These are phyloP conservation scores for Acronicta alni DNA, from an alignment of 2,888 invertebrate species.

Conservation along the genomic window DNA sequence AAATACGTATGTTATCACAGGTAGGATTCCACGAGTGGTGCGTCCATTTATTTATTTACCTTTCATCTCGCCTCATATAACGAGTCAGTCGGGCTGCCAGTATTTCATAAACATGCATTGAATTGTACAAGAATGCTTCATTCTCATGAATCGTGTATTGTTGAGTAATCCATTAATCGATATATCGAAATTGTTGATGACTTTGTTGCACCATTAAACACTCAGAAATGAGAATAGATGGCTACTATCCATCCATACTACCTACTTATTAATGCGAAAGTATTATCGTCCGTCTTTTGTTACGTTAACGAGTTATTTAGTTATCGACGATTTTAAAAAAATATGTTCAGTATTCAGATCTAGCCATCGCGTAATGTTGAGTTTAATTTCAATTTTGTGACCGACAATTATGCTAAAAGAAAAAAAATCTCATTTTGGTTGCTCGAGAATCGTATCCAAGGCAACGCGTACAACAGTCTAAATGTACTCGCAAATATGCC, in stretches of 20 bases:
- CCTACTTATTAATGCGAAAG: too few relatives aligned
- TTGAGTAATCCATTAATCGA: slow-evolving; percentile 1
- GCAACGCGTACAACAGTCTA: neutral
- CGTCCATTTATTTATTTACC: slow-evolving; percentile 29
- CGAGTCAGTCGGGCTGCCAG: slow-evolving; percentile 13
- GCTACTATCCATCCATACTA: too few relatives aligned
- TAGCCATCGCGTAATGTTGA: too few relatives aligned
- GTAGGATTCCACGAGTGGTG: slow-evolving; percentile 17
- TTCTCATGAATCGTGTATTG: slow-evolving; percentile 9
- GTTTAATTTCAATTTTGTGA: too few relatives aligned
- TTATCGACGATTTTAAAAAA: neutral
- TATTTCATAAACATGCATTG: slow-evolving; percentile 26
- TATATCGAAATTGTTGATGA: neutral
- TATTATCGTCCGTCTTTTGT: too few relatives aligned
- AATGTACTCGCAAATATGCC: neutral
- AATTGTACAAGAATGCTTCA: slow-evolving; percentile 21
- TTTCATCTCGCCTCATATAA: neutral
- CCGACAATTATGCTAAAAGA: too few relatives aligned
- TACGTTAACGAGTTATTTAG: neutral
- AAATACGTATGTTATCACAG: neutral
- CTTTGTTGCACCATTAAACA: too few relatives aligned
- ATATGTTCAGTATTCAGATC: neutral
- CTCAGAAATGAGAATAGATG: too few relatives aligned
- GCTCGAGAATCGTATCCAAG: neutral
- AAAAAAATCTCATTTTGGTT: too few relatives aligned